Base-by-base conservation (phyloP, 2,888 invertebrate genomes). In the Lasioglossum lativentre region DNA sequence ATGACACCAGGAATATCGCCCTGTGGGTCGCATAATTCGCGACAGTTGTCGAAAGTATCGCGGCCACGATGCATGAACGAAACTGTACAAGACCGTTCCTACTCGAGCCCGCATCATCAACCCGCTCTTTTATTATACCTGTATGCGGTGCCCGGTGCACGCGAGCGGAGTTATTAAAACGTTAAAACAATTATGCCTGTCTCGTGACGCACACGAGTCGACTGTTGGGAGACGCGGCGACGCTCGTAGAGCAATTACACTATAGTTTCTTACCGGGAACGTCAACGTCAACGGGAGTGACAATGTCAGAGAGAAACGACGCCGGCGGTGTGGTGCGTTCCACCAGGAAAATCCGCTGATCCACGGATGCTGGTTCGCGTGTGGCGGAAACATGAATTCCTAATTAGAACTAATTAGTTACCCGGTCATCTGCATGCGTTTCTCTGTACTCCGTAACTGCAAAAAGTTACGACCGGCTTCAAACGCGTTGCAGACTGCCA, bases 131-230 rank as follows among this genome's bases (percentile, higher is more conserved):
- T 75, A 52, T 63, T 52, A 76, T 76, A 71, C 79, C 76, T 78
- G 80, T 73, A 70, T 38, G 75, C 74, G 63, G 59, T 23, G 70
- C 19, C 72, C 78, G 86, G 89, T 83, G 92, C 93, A 92, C 92
- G 93, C 93, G 91, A 92, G 92, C 85, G 85, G 89, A 90, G 93
- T 94, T 94, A 94, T 94, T 94, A 94, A 94, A 94, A 94, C 93
- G 92, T 93, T 93, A 92, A 93, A 93, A 94, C 93, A 94, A 94
- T 94, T 94, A 94, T 88, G 91, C 75, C 47, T 47, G 80, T 75
- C 90, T 90, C 91, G 90, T 89, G 91, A 90, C 91, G 90, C 89
- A 88, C 89, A 86, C 88, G 90, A 84, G 82, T 63, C 10, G 68
- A 10, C 38, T 30, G 63, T 68, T 34, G 68, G 68, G 47, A 82